These are phyloP conservation scores for Cyanoderma ruficeps DNA, from an alignment of 2,113 vertebrate species.

Conservation along the genomic window DNA sequence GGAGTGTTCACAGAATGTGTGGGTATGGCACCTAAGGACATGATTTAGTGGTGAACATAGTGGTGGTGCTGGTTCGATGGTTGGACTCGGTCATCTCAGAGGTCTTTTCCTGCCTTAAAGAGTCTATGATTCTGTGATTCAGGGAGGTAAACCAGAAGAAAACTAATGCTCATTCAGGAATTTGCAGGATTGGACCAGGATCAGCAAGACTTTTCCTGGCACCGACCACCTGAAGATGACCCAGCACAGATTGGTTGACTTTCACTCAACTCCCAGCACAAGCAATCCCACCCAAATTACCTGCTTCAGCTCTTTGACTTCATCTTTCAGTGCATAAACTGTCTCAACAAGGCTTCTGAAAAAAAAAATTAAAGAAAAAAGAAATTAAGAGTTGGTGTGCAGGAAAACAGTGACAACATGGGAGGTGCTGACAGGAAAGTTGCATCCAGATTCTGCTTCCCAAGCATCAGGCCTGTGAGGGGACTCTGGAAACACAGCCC, in stretches of 20 bases:
- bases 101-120: neutral
- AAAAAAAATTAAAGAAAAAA: neutral
- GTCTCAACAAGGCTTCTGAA: constrained; percentile 96
- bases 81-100: neutral
- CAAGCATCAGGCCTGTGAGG: neutral
- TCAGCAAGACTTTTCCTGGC: no score
- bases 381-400: neutral
- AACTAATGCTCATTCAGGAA: neutral
- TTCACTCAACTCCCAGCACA: neutral
- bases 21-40: neutral
- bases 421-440: neutral
- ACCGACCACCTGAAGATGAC: rapidly evolving
- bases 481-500: neutral
- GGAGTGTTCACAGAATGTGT: neutral
- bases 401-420: neutral
- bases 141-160: neutral
- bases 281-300: constrained; percentile 64
- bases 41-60: neutral
- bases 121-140: neutral
- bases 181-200: neutral
- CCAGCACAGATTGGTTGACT: neutral
- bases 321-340: constrained; percentile 96
- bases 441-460: neutral
- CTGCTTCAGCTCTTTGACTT: constrained; percentile 97
- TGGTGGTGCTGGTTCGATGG: neutral